Conservation (phyloP, 2,113 vertebrate species). For the Ictidomys tridecemlineatus region DNA sequence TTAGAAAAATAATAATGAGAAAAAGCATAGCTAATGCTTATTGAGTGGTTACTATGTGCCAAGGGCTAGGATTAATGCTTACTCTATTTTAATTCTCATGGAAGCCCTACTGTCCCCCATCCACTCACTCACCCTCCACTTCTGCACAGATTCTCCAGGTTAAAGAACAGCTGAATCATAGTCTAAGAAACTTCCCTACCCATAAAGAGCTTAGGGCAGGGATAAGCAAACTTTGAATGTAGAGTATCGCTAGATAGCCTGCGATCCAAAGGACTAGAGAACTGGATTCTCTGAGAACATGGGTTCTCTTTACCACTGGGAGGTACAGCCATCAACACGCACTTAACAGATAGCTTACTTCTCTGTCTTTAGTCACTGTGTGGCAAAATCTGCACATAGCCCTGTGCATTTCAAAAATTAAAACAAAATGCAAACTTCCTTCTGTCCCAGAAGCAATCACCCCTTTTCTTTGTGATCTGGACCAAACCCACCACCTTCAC, state of each 20-base stretch:
- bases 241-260: not conserved
- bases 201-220: not conserved
- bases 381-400: not conserved
- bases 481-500: not conserved
- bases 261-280: not conserved
- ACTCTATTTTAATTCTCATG: not conserved
- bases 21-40: not conserved
- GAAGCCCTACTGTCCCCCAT: not conserved
- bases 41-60: not conserved
- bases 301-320: not conserved
- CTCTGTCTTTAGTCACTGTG: not conserved
- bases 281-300: not conserved
- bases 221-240: not conserved
- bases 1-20: not conserved
- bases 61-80: not conserved
- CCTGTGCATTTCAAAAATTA: not conserved
- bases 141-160: not conserved
- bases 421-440: not conserved
- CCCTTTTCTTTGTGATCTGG: not conserved
- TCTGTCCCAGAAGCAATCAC: not conserved
- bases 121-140: not conserved
- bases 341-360: not conserved
- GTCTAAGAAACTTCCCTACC: not conserved
- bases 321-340: too few relatives aligned
- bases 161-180: constrained; percentile 1